phyloP scores from a whole-genome alignment of 2,113 vertebrate species.

The Delphinus delphis region DNA sequence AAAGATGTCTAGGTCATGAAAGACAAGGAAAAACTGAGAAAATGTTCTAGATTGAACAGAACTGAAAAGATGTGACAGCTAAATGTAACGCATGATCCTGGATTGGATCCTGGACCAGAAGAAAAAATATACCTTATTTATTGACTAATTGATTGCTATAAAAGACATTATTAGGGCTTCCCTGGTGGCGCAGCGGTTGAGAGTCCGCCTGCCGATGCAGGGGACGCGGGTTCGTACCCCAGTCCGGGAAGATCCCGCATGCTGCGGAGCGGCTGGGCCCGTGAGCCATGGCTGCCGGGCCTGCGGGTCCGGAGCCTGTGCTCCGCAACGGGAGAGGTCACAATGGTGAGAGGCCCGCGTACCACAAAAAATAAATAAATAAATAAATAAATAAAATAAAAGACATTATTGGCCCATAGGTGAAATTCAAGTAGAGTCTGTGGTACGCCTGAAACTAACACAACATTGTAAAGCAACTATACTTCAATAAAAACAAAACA shows the following conservation, averaged over 20 bases:
- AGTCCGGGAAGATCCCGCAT: no score
- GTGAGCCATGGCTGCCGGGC: no score
- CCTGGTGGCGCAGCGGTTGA: no score
- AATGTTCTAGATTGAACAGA: neutral
- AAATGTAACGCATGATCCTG: neutral
- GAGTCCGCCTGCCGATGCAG: no score
- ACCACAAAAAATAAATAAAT: no score
- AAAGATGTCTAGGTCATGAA: neutral
- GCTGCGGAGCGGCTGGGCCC: no score
- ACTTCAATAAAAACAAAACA: neutral
- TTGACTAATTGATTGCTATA: neutral
- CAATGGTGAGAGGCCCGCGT: no score
- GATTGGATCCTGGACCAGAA: neutral
- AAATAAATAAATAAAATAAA: neutral
- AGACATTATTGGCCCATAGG: neutral
- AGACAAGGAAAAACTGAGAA: neutral
- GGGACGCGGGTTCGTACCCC: no score
- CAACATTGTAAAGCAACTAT: neutral
- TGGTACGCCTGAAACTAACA: neutral
- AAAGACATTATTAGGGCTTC: neutral
- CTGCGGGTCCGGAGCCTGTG: no score
- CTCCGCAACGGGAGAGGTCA: no score
- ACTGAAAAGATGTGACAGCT: neutral
- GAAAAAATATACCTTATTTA: neutral
- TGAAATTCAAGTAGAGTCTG: constrained; percentile 25